Conservation (phyloP, 2,888 invertebrate genomes). For the Heteromyza rotundicornis region DNA sequence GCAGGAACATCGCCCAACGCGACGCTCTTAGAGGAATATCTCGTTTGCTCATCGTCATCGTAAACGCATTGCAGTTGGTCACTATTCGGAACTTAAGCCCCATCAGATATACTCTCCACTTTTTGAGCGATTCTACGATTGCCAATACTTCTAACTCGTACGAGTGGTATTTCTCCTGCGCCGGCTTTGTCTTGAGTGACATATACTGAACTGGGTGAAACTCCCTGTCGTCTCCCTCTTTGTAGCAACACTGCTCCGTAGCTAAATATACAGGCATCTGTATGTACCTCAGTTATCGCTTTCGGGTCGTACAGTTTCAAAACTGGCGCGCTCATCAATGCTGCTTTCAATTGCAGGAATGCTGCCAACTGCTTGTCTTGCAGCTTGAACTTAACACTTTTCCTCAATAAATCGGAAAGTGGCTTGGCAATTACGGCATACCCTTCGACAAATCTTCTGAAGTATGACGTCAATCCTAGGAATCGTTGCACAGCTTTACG, state of each 20-base stretch:
- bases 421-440: conserved; percentile 21
- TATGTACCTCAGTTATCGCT: no score
- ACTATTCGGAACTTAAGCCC: no score
- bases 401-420: conserved; percentile 23
- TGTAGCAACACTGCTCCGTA: no score
- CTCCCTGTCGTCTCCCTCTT: conserved; percentile 23
- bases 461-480: no score
- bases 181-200: conserved; percentile 33
- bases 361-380: conserved; percentile 27
- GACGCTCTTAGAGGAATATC: conserved; percentile 25
- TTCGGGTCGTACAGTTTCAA: no score
- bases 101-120: no score
- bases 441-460: no score
- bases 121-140: no score
- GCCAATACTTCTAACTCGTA: no score
- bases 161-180: conserved; percentile 32
- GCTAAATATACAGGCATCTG: no score
- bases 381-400: no score
- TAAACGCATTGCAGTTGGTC: conserved; percentile 23
- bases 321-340: not conserved
- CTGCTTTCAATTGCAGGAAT: not conserved
- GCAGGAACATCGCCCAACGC: conserved; percentile 11
- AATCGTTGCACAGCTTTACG: conserved; percentile 23
- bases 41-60: conserved; percentile 21
- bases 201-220: conserved; percentile 37